Evolutionary conservation across 2,888 invertebrate genomes (phyloP), one percentile per base, ranked within the genome.

Genomic region (Arctia plantaginis): DNA sequence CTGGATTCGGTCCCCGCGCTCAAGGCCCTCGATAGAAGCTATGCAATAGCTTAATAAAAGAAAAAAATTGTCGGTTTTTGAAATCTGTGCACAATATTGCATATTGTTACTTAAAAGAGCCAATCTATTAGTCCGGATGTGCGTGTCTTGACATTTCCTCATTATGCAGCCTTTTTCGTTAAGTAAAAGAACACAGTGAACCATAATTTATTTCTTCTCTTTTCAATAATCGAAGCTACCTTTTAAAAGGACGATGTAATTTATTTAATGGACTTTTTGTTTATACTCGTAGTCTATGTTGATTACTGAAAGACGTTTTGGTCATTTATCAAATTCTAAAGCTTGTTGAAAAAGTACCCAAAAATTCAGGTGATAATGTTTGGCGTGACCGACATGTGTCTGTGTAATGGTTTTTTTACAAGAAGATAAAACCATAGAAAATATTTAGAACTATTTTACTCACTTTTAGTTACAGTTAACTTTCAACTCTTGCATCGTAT

Each of bases 171-270:
- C 66, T 72, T 75, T 66, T 72, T n/a, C 39, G 18, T 39, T 74
- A 66, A 73, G 70, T 74, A 73, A 79, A 74, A 79, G 69, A 73
- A 73, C 70, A 76, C 73, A 83, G 70, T 79, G 71, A 71, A 74
- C 71, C 75, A 67, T 33, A 82, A 79, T 82, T 77, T 75, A 82
- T 79, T 77, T 72, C 75, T 73, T 77, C 74, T 35, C 41, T 47
- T 44, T 44, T 75, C 78, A 79, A 77, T 79, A 75, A 79, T 81
- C 74, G 77, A 77, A 70, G 72, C 69, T 79, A 72, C 76, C 73
- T 72, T 82, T 82, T 71, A 80, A 85, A 80, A 75, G 81, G 76
- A 80, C 74, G 78, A 67, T 62, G 73, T 77, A 76, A 84, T 86
- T 82, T 80, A 79, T 80, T 82, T 80, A 77, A 85, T 84, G 81